phyloP scores from a whole-genome alignment of 2,797 vertebrate genomes.

The Nannoperca australis region DNA sequence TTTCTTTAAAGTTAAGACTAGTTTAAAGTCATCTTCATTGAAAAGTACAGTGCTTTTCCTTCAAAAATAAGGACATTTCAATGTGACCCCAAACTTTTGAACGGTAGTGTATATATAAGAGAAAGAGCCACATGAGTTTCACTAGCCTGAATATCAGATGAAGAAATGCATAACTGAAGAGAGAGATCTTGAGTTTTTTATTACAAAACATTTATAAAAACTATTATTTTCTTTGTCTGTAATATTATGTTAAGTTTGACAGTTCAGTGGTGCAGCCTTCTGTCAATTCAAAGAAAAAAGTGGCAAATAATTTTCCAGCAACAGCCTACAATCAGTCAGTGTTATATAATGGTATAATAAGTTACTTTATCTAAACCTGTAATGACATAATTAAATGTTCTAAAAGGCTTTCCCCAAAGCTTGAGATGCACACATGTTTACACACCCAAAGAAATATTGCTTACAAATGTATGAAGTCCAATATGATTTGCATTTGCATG shows the following conservation, averaged over 20 bases:
- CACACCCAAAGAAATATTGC: background rate
- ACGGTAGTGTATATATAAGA: no score
- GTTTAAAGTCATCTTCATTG: no score
- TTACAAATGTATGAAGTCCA: background rate
- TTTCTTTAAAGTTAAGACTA: no score
- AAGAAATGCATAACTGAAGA: background rate
- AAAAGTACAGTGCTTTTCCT: no score
- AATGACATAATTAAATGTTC: background rate
- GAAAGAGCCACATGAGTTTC: background rate
- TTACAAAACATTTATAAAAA: background rate
- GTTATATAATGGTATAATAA: background rate
- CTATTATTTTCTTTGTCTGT: background rate
- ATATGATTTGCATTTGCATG: background rate
- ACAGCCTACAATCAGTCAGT: background rate
- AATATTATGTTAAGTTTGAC: background rate
- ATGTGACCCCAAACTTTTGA: no score
- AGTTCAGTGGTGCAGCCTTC: background rate
- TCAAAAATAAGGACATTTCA: no score
- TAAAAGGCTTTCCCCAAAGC: background rate
- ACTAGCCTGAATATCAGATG: no score
- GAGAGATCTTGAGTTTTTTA: background rate
- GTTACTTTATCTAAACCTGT: background rate
- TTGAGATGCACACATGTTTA: background rate
- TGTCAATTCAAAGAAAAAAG: background rate
- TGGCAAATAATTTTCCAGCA: background rate